Evolutionary conservation across 2,113 vertebrate genomes (phyloP).

Genomic region (Antigone vipio): DNA sequence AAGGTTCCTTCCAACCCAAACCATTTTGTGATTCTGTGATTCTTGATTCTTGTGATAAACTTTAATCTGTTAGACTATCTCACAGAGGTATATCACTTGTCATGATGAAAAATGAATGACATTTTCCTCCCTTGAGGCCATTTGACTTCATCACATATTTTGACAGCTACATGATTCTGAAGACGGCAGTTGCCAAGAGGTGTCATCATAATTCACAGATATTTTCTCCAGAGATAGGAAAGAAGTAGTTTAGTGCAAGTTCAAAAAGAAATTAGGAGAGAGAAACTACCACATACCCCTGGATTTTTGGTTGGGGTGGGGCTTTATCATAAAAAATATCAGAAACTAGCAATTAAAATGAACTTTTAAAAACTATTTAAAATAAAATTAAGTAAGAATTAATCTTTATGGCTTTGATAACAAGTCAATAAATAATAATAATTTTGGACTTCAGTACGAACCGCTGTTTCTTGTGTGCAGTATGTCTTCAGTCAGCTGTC

Average conservation of each 20-base stretch:
- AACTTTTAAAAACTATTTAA: background rate
- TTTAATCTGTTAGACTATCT: constrained; percentile 28
- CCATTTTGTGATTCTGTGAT: too few relatives aligned
- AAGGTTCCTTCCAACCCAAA: too few relatives aligned
- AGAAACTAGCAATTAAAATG: background rate
- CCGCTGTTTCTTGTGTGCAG: background rate
- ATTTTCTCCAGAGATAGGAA: constrained; percentile 33
- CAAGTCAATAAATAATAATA: background rate
- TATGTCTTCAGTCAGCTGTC: background rate
- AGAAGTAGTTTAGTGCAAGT: constrained; percentile 17
- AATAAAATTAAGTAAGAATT: background rate
- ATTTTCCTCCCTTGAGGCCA: constrained; percentile 53
- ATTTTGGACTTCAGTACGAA: background rate
- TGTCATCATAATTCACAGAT: constrained; percentile 49
- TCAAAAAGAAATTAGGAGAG: background rate
- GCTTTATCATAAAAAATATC: background rate
- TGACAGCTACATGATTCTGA: constrained; percentile 58
- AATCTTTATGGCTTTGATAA: background rate
- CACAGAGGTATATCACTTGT: constrained; percentile 44
- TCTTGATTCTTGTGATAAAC: constrained; percentile 32
- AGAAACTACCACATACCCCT: background rate
- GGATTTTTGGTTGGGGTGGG: background rate
- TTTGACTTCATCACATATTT: constrained; percentile 64
- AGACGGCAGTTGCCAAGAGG: constrained; percentile 40
- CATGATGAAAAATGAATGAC: constrained; percentile 49